These are phyloP conservation scores for Pipra filicauda DNA, from an alignment of 2,113 vertebrate genomes.

Conservation along the genomic window DNA sequence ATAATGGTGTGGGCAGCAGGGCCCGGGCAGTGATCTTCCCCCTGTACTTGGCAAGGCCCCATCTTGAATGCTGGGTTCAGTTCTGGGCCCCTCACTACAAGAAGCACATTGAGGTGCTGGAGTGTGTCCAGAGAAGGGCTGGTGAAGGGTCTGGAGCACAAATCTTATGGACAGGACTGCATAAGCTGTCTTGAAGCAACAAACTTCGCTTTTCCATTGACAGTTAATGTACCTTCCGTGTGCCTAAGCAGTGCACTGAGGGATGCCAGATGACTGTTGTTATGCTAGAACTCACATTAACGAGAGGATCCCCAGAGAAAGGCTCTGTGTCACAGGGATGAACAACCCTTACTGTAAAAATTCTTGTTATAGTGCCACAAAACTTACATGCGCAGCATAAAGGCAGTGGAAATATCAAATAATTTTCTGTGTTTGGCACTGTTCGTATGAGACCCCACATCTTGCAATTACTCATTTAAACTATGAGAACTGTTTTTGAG, in stretches of 20 bases:
- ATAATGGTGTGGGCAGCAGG: background rate
- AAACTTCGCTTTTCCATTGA: background rate
- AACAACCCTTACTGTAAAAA: background rate
- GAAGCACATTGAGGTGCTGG: background rate
- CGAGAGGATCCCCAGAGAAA: background rate
- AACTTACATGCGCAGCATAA: background rate
- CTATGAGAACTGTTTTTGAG: background rate
- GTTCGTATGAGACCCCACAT: background rate
- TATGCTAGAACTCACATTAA: fast-evolving
- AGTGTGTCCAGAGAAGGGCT: fast-evolving
- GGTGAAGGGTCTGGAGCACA: background rate
- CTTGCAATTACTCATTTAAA: background rate
- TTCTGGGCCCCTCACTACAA: background rate
- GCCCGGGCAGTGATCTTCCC: background rate
- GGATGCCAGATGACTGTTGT: background rate
- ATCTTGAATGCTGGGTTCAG: background rate
- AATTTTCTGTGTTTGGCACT: background rate
- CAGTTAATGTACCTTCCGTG: fast-evolving
- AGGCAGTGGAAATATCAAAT: background rate
- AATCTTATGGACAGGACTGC: background rate
- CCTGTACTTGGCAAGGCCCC: fast-evolving
- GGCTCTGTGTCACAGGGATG: background rate
- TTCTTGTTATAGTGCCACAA: background rate
- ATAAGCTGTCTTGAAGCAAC: background rate
- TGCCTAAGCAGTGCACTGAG: background rate